Percentiles rank a stretch among this genome's conserved stretches.
These are phyloP conservation scores for Smittia aterrima DNA, from an alignment of 2,888 invertebrate species.

Conservation along the genomic window DNA sequence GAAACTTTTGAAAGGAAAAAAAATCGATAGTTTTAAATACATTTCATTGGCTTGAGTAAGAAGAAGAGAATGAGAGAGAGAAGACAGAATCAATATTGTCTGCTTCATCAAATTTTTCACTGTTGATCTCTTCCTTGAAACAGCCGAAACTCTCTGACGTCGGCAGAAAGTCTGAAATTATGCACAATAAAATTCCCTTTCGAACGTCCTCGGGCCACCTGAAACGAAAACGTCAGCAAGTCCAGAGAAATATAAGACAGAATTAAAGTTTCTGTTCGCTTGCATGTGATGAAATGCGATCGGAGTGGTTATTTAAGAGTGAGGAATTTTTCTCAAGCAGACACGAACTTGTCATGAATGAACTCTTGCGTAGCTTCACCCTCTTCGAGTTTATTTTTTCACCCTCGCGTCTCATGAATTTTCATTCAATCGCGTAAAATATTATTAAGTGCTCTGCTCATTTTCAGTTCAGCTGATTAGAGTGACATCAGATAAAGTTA, in stretches of 20 bases:
- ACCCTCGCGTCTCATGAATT: constrained; percentile 9
- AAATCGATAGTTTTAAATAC: constrained; percentile 37
- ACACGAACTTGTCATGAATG: background rate
- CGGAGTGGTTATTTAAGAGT: background rate
- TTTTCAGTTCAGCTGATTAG: background rate
- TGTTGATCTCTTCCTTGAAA: constrained; percentile 36
- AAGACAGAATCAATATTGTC: constrained; percentile 32
- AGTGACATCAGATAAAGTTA: background rate
- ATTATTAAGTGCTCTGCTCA: background rate
- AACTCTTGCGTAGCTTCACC: background rate
- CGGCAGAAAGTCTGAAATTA: constrained; percentile 38
- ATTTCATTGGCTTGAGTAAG: background rate
- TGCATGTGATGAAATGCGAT: constrained; percentile 19
- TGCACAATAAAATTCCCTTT: constrained; percentile 42
- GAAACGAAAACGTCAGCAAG: constrained; percentile 34
- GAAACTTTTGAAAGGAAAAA: background rate
- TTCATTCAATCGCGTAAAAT: constrained; percentile 2
- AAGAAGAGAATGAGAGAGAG: background rate
- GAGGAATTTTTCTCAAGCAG: background rate
- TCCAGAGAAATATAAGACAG: constrained; percentile 9
- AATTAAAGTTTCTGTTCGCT: constrained; percentile 4
- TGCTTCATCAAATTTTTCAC: constrained; percentile 40
- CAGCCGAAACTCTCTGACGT: constrained; percentile 34
- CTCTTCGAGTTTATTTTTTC: background rate
- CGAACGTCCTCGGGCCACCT: constrained; percentile 42